Percentiles rank a stretch among this genome's conserved stretches.
Evolutionary conservation across 2,113 vertebrate species (phyloP).

Genomic region (Macroglossus sobrinus): DNA sequence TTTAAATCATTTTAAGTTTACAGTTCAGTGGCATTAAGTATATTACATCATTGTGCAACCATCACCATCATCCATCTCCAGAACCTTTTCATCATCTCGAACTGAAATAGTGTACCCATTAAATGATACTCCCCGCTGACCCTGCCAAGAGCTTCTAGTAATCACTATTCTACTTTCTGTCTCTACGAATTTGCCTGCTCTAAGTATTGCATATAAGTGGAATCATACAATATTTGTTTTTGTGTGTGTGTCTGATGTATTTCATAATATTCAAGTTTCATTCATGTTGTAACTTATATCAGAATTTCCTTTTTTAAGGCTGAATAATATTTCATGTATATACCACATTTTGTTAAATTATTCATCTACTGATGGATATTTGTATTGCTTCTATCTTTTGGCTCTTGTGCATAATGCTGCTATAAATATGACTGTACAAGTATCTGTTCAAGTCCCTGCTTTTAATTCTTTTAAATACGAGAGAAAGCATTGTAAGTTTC

Average conservation of each 20-base stretch:
- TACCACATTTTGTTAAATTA: background rate
- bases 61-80: background rate
- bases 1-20: background rate
- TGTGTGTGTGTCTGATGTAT: background rate
- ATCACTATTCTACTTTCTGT: background rate
- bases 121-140: background rate
- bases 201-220: background rate
- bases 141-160: background rate
- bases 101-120: background rate
- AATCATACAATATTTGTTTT: background rate
- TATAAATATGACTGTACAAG: background rate
- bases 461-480: background rate
- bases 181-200: background rate
- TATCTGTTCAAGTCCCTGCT: background rate
- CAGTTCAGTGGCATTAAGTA: background rate
- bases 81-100: background rate
- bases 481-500: background rate
- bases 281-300: background rate
- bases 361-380: background rate
- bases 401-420: background rate
- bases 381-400: background rate
- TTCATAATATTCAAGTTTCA: background rate
- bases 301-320: slow-evolving; percentile 4
- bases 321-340: background rate
- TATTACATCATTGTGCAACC: background rate